Evolutionary conservation across 92 coral and sea anemone species (phyloP), one percentile per base, ranked within the genome.

Genomic region (Bergia sp.): DNA sequence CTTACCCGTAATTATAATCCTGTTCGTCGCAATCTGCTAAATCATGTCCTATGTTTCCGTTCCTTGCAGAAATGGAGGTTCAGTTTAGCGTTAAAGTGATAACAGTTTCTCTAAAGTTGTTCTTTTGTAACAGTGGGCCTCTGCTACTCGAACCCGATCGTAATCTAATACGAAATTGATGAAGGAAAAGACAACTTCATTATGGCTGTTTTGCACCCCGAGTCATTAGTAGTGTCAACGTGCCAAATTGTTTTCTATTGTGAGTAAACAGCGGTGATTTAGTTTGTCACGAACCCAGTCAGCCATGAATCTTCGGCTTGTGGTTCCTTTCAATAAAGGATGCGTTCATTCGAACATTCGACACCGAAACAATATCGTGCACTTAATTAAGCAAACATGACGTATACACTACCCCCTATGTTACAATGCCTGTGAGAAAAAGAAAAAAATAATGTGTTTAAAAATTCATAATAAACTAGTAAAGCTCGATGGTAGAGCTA

Each of bases 211-310:
- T 79, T 45, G 57, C 39, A 29, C 64, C 61, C 58, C n/a, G 82
- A 29, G 64, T 79, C 41, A 79, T 79, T 79, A 79, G 82, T 79
- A 79, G 49, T 79, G 82, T 79, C 82, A 79, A 79, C 82, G 82
- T 42, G 66, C 16, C 23, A 79, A 79, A 79, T 79, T 79, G 61
- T 20, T 79, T 79, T 79, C 82, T 36, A 29, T 79, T 79, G 82
- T 79, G 61, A 79, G 82, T 79, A 79, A 79, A 79, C 40, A 79
- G 39, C 82, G 39, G 82, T 36, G 82, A 79, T 79, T 79, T 45
- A 6, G 61, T 20, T n/a, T 79, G 82, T 79, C 82, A 79, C 16
- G 39, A 20, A 47, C 18, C n/a, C 82, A 49, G 21, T 79, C 8
- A 47, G 20, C 41, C 65, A 49, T 79, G 40, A 73, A 73, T 13